phyloP scores from a whole-genome alignment of 2,888 invertebrate genomes.

The Holacanthella duospinosa region DNA sequence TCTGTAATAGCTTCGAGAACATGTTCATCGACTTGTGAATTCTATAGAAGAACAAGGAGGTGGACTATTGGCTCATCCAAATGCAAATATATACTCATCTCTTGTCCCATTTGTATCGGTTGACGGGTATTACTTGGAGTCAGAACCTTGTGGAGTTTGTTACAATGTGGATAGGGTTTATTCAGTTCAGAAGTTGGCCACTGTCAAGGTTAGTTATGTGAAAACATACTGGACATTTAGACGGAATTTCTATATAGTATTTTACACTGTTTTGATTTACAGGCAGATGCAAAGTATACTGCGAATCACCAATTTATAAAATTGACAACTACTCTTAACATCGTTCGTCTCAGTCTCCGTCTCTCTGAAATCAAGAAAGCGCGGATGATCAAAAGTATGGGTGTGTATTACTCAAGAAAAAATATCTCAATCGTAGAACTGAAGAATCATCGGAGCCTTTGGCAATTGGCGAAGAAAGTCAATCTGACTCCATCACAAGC shows the following conservation, averaged over 20 bases:
- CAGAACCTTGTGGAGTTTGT: conserved; percentile 93
- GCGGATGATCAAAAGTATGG: conserved; percentile 93
- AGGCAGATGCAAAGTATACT: conserved; percentile 91
- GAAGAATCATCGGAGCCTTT: conserved; percentile 88
- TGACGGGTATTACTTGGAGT: conserved; percentile 91
- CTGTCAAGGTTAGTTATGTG: conserved; percentile 61
- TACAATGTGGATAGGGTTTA: conserved; percentile 94
- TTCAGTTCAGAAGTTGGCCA: conserved; percentile 78
- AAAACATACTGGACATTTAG: background rate
- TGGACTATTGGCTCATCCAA: conserved; percentile 77
- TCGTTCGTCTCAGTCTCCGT: conserved; percentile 82
- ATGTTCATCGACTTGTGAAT: conserved; percentile 32
- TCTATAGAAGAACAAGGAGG: conserved; percentile 36
- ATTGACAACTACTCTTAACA: conserved; percentile 86
- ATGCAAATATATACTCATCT: conserved; percentile 83
- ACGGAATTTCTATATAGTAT: too few species aligned
- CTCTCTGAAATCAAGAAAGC: conserved; percentile 91
- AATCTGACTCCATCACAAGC: conserved; percentile 81
- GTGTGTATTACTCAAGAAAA: conserved; percentile 93
- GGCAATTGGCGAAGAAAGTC: conserved; percentile 94
- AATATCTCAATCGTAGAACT: conserved; percentile 92
- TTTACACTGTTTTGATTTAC: conserved; percentile 20
- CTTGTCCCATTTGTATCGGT: conserved; percentile 88
- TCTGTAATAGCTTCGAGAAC: conserved; percentile 46
- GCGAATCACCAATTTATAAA: conserved; percentile 97